Conservation (phyloP, 2,797 vertebrate genomes). For the Crenichthys baileyi region DNA sequence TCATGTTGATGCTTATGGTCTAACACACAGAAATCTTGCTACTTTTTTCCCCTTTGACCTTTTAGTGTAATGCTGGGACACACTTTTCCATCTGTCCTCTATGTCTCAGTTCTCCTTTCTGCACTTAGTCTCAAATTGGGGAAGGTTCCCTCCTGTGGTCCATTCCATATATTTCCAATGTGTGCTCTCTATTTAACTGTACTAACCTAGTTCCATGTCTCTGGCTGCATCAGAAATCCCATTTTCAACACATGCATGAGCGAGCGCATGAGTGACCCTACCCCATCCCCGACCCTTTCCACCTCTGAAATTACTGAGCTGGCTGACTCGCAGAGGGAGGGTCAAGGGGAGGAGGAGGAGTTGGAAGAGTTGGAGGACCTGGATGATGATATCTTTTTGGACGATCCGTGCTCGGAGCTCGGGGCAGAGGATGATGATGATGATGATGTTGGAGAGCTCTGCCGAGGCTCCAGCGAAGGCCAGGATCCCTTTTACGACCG, state of each 20-base stretch:
- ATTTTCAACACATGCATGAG: constrained; percentile 99
- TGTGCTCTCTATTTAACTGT: constrained; percentile 86
- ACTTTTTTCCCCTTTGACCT: background rate
- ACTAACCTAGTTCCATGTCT: constrained; percentile 96
- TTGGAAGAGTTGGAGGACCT: constrained; percentile 83
- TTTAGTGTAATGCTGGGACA: background rate
- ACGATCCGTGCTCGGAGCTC: constrained; percentile 87
- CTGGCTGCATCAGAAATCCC: constrained; percentile 97
- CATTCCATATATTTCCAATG: constrained; percentile 58
- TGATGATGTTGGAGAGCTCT: constrained; percentile 80
- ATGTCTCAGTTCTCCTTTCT: constrained; percentile 17
- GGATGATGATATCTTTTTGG: constrained; percentile 93
- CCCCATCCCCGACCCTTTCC: constrained; percentile 97
- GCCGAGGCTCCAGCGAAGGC: constrained; percentile 87
- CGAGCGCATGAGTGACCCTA: constrained; percentile 97
- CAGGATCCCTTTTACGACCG: constrained; percentile 99
- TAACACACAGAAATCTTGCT: background rate
- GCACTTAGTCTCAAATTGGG: constrained; percentile 13
- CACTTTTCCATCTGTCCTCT: constrained; percentile 15
- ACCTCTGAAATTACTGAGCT: constrained; percentile 97
- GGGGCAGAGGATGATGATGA: constrained; percentile 80
- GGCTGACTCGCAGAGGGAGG: constrained; percentile 91
- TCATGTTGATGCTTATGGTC: background rate
- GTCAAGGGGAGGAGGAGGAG: constrained; percentile 90
- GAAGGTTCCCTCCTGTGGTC: constrained; percentile 24